Base-by-base conservation (phyloP, 2,888 invertebrate genomes). In the Mylabris sibirica region DNA sequence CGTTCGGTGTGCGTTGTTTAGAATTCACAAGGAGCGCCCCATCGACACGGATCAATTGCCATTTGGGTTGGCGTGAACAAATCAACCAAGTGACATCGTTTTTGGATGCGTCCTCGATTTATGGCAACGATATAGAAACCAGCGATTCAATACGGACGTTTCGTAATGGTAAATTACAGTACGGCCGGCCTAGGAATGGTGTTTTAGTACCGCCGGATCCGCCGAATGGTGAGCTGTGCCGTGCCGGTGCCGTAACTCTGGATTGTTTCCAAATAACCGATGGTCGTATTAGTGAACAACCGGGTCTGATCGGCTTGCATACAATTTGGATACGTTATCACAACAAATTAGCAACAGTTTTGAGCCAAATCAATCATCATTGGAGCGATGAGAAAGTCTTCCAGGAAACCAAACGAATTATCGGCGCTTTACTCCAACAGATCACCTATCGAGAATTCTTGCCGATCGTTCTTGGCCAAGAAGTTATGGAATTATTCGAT, bases 341-440 rank as follows among this genome's bases (percentile, higher is more conserved):
- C 81, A 92, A 89, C 82, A 89, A 92, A 70, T 87, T 96, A 75
- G 93, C 95, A 1, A 87, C 89, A 73, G 89, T 90, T 75, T 83
- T 97, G 53, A 88, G 90, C 5, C 88, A 88, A 60, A 79, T 95
- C 53, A 97, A 97, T 85, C 90, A 90, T 0, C 93, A 93, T 78
- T 97, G 97, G 97, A 92, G 91, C 78, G 96, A 97, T 80, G 96
- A 96, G 80, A 92, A 92, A 80, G 86, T 94, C 12, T 96, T 92
- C 82, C 95, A 95, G 79, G 96, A 96, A 84, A 90, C 94, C 0
- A 87, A 96, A 24, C 91, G 92, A 75, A 93, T 97, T 63, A 88
- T 96, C 3, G 92, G 91, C 0, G 95, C 95, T 14, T 87, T 93
- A 82, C 86, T 95, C 62, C 96, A 96, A 81, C 95, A 94, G 77